phyloP scores from a whole-genome alignment of 2,113 vertebrate genomes.

The Agelaius tricolor region DNA sequence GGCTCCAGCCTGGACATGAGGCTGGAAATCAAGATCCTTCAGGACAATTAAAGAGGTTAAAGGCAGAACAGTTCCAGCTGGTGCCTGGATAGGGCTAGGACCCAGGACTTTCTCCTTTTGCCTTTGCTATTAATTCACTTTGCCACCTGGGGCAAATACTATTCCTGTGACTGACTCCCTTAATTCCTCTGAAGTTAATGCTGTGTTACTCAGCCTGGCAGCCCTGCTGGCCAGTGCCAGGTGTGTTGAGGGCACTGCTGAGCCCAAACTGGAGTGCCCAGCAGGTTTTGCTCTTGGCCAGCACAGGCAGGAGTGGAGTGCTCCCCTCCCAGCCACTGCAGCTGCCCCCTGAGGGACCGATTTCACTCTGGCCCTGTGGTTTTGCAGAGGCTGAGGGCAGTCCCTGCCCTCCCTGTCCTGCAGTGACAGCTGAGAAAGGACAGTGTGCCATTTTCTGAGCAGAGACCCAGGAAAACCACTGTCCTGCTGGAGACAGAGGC shows the following conservation, averaged over 20 bases:
- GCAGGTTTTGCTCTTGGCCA: accelerated
- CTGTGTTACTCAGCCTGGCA: neutral
- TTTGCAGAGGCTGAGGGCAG: neutral
- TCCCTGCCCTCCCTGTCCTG: neutral
- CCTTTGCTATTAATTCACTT: neutral
- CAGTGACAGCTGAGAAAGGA: neutral
- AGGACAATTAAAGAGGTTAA: neutral
- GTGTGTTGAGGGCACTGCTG: neutral
- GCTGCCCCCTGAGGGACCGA: neutral
- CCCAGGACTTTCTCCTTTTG: neutral
- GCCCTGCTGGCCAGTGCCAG: neutral
- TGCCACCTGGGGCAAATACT: neutral
- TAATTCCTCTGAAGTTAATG: neutral
- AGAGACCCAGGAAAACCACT: neutral
- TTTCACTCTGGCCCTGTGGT: neutral
- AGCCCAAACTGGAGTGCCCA: neutral
- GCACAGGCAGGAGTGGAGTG: neutral
- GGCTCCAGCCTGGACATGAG: neutral
- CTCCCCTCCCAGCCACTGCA: neutral
- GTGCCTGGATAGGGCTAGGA: neutral
- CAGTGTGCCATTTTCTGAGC: neutral
- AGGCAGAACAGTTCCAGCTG: neutral
- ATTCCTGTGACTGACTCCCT: neutral
- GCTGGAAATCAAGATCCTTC: neutral
- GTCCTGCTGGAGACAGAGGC: too few species aligned